A percentile compares a stretch with the other conserved stretches of the same genome.
Conservation (phyloP, 2,113 vertebrate species). For the Platichthys stellatus region DNA sequence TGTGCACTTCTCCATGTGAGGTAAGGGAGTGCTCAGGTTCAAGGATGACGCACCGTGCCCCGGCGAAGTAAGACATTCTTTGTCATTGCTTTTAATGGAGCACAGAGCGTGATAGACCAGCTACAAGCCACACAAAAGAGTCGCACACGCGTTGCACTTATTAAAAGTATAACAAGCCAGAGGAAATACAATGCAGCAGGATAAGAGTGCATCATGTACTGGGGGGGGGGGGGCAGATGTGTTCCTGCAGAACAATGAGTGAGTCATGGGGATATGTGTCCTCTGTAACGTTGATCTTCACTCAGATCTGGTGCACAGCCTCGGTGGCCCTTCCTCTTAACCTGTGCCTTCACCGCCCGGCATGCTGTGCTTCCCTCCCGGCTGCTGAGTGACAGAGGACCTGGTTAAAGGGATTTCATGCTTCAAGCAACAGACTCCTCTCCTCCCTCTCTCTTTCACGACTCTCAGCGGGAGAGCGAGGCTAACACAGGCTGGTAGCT, state of each 20-base stretch:
- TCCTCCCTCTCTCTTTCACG: conserved; percentile 53
- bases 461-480: conserved; percentile 39
- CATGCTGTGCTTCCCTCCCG: conserved; percentile 45
- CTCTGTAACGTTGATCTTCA: conserved; percentile 37
- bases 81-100: conserved; percentile 55
- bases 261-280: conserved; percentile 19
- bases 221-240: conserved; percentile 17
- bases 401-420: conserved; percentile 74
- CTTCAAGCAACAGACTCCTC: conserved; percentile 61
- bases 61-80: conserved; percentile 32
- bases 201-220: conserved; percentile 38
- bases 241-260: conserved; percentile 36
- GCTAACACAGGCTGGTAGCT: conserved; percentile 49
- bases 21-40: conserved; percentile 33
- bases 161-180: conserved; percentile 40
- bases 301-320: conserved; percentile 36
- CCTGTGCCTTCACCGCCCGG: conserved; percentile 59
- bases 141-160: conserved; percentile 32
- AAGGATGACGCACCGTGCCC: conserved; percentile 30
- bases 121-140: conserved; percentile 26
- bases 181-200: conserved; percentile 31
- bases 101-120: conserved; percentile 35
- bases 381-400: conserved; percentile 65
- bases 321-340: conserved; percentile 59
- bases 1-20: conserved; percentile 23